These are phyloP conservation scores for Papilio glaucus DNA, from an alignment of 1,140 invertebrate species.

Conservation along the genomic window DNA sequence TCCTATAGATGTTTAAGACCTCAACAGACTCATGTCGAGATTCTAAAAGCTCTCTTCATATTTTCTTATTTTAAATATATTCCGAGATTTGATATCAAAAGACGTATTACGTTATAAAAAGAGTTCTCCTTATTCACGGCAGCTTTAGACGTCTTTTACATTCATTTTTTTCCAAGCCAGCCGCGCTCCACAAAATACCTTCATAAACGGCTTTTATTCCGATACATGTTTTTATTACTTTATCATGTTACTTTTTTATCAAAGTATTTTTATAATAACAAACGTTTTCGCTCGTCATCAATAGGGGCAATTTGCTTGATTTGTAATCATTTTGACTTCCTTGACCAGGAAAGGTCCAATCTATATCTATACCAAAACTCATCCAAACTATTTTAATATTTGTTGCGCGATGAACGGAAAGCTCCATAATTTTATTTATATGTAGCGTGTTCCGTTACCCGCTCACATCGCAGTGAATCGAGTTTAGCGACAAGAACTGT, in stretches of 20 bases:
- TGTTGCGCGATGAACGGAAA: background rate
- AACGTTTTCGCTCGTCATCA: too few relatives aligned
- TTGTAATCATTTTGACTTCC: too few relatives aligned
- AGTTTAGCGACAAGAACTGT: constrained; percentile 14
- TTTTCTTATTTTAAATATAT: background rate
- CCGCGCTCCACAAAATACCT: constrained; percentile 5
- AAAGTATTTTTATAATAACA: background rate
- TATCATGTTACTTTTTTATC: background rate
- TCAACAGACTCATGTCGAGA: background rate
- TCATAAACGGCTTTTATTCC: constrained; percentile 15
- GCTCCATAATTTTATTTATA: background rate
- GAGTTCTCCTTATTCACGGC: constrained; percentile 19
- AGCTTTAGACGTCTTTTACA: constrained; percentile 10
- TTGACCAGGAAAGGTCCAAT: too few relatives aligned
- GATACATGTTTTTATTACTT: constrained; percentile 19
- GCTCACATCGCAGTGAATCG: background rate
- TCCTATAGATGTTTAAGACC: constrained; percentile 4
- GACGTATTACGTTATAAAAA: constrained; percentile 18
- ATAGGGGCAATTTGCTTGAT: too few relatives aligned
- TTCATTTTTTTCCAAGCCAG: constrained; percentile 10
- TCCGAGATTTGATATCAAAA: constrained; percentile 16
- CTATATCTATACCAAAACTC: too few relatives aligned
- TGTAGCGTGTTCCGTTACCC: background rate
- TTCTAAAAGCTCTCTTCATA: constrained; percentile 2
- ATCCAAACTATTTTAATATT: too few relatives aligned